Evolutionary conservation across 2,888 invertebrate species (phyloP), one percentile per base, ranked within the genome.

Genomic region (Heterodera filipjevi): DNA sequence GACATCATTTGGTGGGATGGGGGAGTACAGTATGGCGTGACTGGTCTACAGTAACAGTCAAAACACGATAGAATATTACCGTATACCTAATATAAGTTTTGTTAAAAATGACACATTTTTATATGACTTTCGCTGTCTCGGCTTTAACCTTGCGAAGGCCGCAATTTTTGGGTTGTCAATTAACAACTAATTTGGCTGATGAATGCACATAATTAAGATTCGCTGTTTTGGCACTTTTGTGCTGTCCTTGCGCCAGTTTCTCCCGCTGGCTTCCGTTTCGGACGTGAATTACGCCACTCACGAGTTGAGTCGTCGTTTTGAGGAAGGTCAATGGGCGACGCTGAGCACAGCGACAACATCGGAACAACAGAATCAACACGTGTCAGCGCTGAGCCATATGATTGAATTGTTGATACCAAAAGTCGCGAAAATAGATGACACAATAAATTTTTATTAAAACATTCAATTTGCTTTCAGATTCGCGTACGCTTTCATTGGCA

Each of bases 231-330:
- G 95, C 0, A 90, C 94, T 10, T 92, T 93, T 0, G 91, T 97
- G 71, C 92, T 96, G 85, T 92, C 94, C 80, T 92, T 97, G 88
- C 93, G 94, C 86, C 95, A 97, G 90, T 92, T 95, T 71, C 81
- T 89, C 44, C 87, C 89, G 14, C 74, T 85, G 75, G 87, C 86
- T 16, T 79, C 85, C 74, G 82, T 88, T 3, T 83, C 86, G 19
- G 89, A 89, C 79, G 82, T 85, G 70, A 86, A 89, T 81, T 89
- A 89, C 80, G 83, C 82, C 30, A 79, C 73, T 0, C 70, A 84
- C 12, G 82, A 80, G 44, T 81, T 86, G 77, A 81, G 81, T 19
- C 78, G 82, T 12, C 80, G 83, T n/a, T 82, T 83, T 35, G 86
- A 87, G 59, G 86, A 86, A 33, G 83, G 83, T 14, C 68, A 81